phyloP scores from a whole-genome alignment of 2,888 invertebrate species.

The Lamproptera curius region DNA sequence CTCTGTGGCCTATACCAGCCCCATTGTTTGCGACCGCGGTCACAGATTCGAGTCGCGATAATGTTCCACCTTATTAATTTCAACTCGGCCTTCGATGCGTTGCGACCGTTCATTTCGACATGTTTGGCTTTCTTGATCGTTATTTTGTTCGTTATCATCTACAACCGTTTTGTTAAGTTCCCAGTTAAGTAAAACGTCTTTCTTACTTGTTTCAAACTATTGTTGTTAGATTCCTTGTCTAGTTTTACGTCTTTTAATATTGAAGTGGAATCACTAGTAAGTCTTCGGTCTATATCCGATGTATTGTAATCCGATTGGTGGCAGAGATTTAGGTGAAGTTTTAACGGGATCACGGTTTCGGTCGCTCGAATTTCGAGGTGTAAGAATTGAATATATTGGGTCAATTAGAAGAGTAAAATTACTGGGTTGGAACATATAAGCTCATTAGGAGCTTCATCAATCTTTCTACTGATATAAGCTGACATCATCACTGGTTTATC shows the following conservation, averaged over 20 bases:
- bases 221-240: too few species aligned
- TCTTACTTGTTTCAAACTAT: too few species aligned
- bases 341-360: background rate
- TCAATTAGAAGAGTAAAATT: too few species aligned
- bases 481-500: too few species aligned
- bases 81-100: conserved; percentile 5
- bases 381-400: too few species aligned
- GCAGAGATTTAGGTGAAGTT: conserved; percentile 32
- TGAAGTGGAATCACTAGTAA: conserved; percentile 20
- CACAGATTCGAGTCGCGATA: conserved; percentile 13
- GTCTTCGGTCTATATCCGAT: conserved; percentile 42
- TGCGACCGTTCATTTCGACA: background rate
- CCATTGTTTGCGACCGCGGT: conserved; percentile 14
- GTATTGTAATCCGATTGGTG: conserved; percentile 51
- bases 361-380: conserved; percentile 38
- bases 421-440: too few species aligned
- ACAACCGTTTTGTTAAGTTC: background rate
- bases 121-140: conserved; percentile 1
- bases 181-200: background rate
- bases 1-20: conserved; percentile 17
- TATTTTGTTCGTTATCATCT: background rate
- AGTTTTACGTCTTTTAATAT: background rate
- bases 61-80: conserved; percentile 9
- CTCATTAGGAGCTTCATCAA: too few species aligned
- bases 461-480: too few species aligned